A percentile compares a stretch with the other conserved stretches of the same genome.
Conservation (phyloP, 2,113 vertebrate species). For the Riparia riparia region DNA sequence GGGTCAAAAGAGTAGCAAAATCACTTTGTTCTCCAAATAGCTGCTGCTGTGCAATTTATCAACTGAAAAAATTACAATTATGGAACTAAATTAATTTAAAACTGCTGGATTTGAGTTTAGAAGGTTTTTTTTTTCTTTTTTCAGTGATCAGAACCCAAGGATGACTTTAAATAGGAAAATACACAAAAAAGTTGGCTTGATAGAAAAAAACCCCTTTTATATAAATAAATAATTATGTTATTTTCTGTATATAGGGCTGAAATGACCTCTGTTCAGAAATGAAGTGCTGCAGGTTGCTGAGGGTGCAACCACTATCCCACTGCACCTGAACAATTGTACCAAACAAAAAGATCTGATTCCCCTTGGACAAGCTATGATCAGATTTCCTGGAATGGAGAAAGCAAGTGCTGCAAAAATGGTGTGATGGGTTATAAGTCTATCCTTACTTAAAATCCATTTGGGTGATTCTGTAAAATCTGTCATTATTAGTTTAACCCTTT, state of each 20-base stretch:
- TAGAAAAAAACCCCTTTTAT: neutral
- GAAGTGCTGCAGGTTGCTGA: neutral
- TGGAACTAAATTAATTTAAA: neutral
- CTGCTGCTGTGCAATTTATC: neutral
- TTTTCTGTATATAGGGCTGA: neutral
- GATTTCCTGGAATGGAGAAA: neutral
- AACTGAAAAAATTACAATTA: neutral
- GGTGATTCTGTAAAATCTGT: neutral
- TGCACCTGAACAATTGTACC: neutral
- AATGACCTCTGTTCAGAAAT: neutral
- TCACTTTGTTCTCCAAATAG: neutral
- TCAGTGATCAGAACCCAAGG: neutral
- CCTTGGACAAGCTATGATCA: neutral
- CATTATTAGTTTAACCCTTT: neutral
- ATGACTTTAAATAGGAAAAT: neutral
- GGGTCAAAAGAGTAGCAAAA: neutral
- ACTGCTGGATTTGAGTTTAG: neutral
- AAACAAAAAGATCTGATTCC: neutral
- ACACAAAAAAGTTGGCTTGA: neutral
- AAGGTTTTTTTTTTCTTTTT: too few species aligned
- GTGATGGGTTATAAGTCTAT: rapidly evolving
- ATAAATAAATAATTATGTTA: neutral
- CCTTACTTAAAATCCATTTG: neutral
- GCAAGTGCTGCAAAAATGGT: neutral
- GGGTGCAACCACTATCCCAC: neutral